Base-by-base conservation (phyloP, 2,888 invertebrate genomes). In the Petrolisthes cinctipes region DNA sequence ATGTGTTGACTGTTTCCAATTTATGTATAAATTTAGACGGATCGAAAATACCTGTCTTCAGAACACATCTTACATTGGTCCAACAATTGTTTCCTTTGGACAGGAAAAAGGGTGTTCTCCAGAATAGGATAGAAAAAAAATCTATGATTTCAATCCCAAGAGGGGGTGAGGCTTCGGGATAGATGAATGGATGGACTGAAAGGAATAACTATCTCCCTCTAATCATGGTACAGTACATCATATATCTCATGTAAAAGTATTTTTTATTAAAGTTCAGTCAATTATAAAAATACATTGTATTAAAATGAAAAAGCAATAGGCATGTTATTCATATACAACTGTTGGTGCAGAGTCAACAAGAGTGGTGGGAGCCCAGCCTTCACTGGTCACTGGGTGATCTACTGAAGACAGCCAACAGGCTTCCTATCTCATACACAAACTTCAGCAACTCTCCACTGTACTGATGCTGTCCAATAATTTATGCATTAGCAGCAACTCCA, bases 211-310 rank as follows among this genome's bases (percentile, higher is more conserved):
- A 37, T 37, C 37, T 37, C 37, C 37, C 37, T 37, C 37, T 37
- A 37, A 37, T 37, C 37, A 37, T 37, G 37, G 37, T 37, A 37
- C 37, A 37, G 37, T 37, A 37, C 37, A 37, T 37, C 2, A 37
- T 37, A 37, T 37, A 37, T 37, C 0, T 37, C 37, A 37, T 37
- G 37, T 37, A 37, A 37, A 37, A 37, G 37, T 9, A 56, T 76
- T 88, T 88, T 84, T 85, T 76, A 68, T 76, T 85, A 76, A 81
- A 85, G 23, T 86, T 85, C 83, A 83, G 68, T 85, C 81, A 80
- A 83, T 86, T 86, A 81, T 83, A 87, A 87, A 87, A 87, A 76
- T 87, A 83, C 81, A 87, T 57, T 79, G 54, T 82, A 85, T 88
- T 71, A 82, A 85, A 73, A 85, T 85, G 68, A 85, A 81, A 88